Evolutionary conservation across 2,888 invertebrate species (phyloP).

Genomic region (Corythucha ciliata): DNA sequence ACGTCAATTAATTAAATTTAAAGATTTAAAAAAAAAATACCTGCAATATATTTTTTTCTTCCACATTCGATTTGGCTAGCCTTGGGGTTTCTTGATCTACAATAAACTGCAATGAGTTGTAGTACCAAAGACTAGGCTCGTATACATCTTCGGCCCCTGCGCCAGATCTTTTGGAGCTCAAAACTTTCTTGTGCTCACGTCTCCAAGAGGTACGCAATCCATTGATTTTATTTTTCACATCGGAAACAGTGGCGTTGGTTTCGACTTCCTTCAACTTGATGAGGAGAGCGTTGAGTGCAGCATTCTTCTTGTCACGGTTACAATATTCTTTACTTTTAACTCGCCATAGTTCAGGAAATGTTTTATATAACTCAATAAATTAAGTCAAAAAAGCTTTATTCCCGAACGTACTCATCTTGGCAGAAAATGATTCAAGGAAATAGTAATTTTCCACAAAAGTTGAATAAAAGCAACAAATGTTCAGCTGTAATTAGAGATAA

Average conservation of each 20-base stretch:
- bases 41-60: no score
- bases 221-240: slow-evolving; percentile 10
- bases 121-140: slow-evolving; percentile 7
- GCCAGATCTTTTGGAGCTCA: slow-evolving; percentile 17
- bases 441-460: no score
- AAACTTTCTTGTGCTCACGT: slow-evolving; percentile 12
- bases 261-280: slow-evolving; percentile 11
- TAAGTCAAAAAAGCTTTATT: slow-evolving; percentile 8
- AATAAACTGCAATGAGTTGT: slow-evolving; percentile 10
- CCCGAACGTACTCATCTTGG: no score
- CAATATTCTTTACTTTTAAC: slow-evolving; percentile 7
- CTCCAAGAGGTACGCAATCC: slow-evolving; percentile 12
- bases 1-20: no score
- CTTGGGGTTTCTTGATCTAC: slow-evolving; percentile 13
- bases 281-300: slow-evolving; percentile 13
- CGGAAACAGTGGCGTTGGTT: slow-evolving; percentile 6
- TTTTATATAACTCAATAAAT: slow-evolving; percentile 3
- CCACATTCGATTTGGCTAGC: slow-evolving; percentile 6
- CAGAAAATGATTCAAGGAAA: no score
- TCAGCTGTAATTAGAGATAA: no score
- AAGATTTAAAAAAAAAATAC: no score
- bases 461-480: no score
- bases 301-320: slow-evolving; percentile 14
- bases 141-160: no score
- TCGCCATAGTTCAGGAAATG: slow-evolving; percentile 8